Base-by-base conservation (phyloP, 2,797 vertebrate genomes). In the Sphaeramia orbicularis region DNA sequence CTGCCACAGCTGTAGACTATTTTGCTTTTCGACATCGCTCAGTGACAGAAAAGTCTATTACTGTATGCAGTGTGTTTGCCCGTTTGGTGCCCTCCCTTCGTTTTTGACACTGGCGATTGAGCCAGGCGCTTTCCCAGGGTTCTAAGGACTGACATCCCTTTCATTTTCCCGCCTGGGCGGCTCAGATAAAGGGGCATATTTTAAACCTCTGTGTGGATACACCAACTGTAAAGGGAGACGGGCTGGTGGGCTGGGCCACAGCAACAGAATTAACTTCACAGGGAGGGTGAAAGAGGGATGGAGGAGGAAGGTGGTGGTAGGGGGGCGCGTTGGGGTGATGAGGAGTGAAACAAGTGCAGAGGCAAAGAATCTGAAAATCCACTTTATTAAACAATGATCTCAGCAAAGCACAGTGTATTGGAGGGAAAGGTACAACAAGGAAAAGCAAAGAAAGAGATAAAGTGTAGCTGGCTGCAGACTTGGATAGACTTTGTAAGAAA, bases 121-220 rank as follows among this genome's bases (percentile, higher is more conserved):
- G 90, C 86, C 88, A 78, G 86, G 60, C 84, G 86, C 86, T 89
- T 92, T 93, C 89, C 86, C 92, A 87, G 87, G 88, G 83, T 92
- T 93, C 92, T 92, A 85, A 92, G 91, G 89, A 87, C 89, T 82
- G 87, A 83, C 91, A 84, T 88, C 86, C 87, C 90, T 93, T 93
- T 94, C 86, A 92, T 93, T 91, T 86, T 83, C 89, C 85, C 76
- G 91, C 88, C 92, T 93, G 92, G 90, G 86, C 86, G 73, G 83
- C 91, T 90, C 86, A 93, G 92, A 94, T 93, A 91, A 95, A 94
- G 92, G 87, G 86, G 74, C 88, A 89, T 89, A 89, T 93, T 93
- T 92, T 84, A 91, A 93, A 90, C 81, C 86, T 84, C 83, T 78
- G 90, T 84, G 87, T 87, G 89, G 88, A 91, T 83, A 90, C 87